These are phyloP conservation scores for Cyprinodon tularosa DNA, from an alignment of 2,113 vertebrate species.

Conservation along the genomic window DNA sequence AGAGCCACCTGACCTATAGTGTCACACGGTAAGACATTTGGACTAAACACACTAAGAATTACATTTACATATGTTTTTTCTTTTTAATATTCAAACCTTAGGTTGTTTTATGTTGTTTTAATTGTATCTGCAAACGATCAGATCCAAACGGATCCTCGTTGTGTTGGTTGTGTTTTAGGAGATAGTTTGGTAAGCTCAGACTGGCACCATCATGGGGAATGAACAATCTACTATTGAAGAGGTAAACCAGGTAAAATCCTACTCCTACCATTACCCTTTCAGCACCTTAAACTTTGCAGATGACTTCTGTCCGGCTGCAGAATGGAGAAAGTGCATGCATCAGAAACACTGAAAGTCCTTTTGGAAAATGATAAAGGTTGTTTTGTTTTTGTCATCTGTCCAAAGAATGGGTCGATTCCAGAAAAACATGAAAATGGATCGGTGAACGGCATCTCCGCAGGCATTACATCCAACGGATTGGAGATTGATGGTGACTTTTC, in stretches of 20 bases:
- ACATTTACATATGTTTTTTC: background rate
- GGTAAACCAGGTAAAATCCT: constrained; percentile 55
- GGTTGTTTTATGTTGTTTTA: background rate
- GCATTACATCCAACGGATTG: constrained; percentile 24
- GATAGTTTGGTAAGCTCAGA: constrained; percentile 5
- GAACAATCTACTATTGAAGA: constrained; percentile 44
- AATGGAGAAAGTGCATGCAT: background rate
- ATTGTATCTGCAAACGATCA: background rate
- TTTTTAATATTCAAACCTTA: background rate
- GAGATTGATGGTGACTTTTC: constrained; percentile 52
- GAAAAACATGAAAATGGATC: constrained; percentile 66
- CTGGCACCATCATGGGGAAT: constrained; percentile 74
- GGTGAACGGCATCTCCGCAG: constrained; percentile 57
- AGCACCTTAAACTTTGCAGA: background rate
- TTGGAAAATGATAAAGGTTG: background rate
- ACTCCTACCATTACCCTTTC: background rate
- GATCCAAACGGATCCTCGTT: background rate
- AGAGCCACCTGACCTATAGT: constrained; percentile 21
- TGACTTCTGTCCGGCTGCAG: background rate
- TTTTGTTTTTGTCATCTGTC: background rate
- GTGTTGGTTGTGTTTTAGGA: constrained; percentile 4
- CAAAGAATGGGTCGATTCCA: constrained; percentile 27
- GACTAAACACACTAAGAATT: background rate
- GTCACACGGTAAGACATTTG: constrained; percentile 43
- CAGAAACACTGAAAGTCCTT: background rate